Conservation (phyloP, 2,888 invertebrate genomes). For the Apoda limacodes region DNA sequence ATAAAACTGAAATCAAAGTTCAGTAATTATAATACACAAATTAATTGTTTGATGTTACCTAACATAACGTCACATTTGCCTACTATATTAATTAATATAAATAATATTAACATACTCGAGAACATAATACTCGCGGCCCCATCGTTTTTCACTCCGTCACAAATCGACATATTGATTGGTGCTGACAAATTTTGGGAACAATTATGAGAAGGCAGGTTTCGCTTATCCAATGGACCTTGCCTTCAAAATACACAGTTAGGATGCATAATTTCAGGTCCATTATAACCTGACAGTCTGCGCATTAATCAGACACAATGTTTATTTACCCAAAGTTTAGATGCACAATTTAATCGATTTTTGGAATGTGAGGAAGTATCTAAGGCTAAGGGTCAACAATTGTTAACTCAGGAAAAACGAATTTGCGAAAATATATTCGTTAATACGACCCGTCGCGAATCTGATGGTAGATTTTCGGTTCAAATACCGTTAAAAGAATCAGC, state of each 20-base stretch:
- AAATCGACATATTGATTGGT: slow-evolving; percentile 15
- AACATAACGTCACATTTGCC: slow-evolving; percentile 3
- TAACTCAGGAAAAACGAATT: slow-evolving; percentile 1
- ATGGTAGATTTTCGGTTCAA: slow-evolving; percentile 3
- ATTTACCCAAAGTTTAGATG: slow-evolving; percentile 9
- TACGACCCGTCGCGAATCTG: too few relatives aligned
- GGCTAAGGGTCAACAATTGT: background rate
- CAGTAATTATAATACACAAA: slow-evolving; percentile 5
- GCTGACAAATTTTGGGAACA: slow-evolving; percentile 15
- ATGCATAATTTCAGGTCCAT: slow-evolving; percentile 17
- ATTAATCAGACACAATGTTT: slow-evolving; percentile 12
- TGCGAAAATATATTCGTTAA: slow-evolving; percentile 1
- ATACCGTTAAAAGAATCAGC: too few relatives aligned
- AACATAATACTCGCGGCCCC: slow-evolving; percentile 15
- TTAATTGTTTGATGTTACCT: slow-evolving; percentile 17
- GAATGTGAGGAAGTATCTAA: too few relatives aligned
- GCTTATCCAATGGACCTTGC: slow-evolving; percentile 16
- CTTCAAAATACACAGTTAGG: slow-evolving; percentile 19
- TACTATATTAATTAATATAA: background rate
- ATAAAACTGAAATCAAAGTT: slow-evolving; percentile 12
- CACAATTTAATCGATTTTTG: too few relatives aligned
- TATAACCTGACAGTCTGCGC: slow-evolving; percentile 4
- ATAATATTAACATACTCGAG: slow-evolving; percentile 6
- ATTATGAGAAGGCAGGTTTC: slow-evolving; percentile 11
- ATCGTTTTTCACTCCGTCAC: slow-evolving; percentile 3